phyloP scores from a whole-genome alignment of 1,140 invertebrate species.

The Cyclina sinensis region DNA sequence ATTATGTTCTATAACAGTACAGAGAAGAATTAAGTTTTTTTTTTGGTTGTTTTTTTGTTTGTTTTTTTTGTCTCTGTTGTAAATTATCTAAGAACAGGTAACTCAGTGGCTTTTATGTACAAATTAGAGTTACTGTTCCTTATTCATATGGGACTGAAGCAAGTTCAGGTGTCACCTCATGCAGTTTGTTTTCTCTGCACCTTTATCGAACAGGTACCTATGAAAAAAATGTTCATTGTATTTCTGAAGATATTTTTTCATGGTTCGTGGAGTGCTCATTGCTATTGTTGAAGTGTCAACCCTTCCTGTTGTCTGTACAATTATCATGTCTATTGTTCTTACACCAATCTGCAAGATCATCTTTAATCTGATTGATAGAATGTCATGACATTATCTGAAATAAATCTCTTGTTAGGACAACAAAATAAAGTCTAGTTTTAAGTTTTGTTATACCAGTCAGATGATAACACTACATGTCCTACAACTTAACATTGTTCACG shows the following conservation, averaged over 20 bases:
- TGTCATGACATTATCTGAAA: slow-evolving; percentile 9
- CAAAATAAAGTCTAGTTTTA: not conserved
- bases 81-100: no score
- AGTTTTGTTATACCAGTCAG: no score
- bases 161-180: no score
- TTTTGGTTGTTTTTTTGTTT: no score
- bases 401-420: slow-evolving; percentile 20
- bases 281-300: slow-evolving; percentile 35
- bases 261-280: slow-evolving; percentile 32
- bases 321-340: slow-evolving; percentile 48
- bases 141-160: no score
- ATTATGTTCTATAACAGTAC: no score
- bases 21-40: no score
- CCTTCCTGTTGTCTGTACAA: slow-evolving; percentile 17
- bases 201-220: not conserved
- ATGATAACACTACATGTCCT: no score
- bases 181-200: not conserved
- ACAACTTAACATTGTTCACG: no score
- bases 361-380: slow-evolving; percentile 23
- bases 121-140: no score
- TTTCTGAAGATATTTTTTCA: not conserved
- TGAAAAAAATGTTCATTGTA: not conserved
- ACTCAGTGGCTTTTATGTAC: no score
- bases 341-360: not conserved
- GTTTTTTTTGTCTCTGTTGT: no score